Conservation (phyloP, 2,113 vertebrate genomes). For the Mirounga angustirostris region DNA sequence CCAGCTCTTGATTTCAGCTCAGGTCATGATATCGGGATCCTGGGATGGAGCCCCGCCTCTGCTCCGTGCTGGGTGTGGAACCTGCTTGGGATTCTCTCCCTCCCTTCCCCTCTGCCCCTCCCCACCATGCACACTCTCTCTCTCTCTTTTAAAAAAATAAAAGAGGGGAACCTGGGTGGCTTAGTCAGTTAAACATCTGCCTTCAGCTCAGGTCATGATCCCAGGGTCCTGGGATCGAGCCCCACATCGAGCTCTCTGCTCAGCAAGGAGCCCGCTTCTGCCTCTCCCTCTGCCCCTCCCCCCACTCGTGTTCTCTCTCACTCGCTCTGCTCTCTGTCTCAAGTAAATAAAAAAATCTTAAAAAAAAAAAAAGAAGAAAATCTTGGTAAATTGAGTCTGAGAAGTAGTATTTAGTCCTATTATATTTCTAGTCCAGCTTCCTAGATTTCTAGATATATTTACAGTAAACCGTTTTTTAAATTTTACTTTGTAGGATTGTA, state of each 20-base stretch:
- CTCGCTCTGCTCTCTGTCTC: not conserved
- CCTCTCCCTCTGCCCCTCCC: not conserved
- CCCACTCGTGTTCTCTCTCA: not conserved
- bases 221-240: too few species aligned
- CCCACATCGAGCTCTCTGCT: not conserved
- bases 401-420: not conserved
- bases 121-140: too few species aligned
- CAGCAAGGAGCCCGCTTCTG: not conserved
- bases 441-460: not conserved
- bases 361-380: not conserved
- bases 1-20: not conserved
- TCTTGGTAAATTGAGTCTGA: not conserved
- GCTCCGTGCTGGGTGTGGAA: not conserved
- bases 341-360: not conserved
- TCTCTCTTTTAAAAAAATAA: not conserved
- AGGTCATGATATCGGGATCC: not conserved
- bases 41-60: not conserved
- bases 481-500: not conserved
- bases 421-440: not conserved
- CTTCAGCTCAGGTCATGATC: too few species aligned
- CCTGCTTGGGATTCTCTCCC: not conserved
- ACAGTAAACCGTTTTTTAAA: slow-evolving; percentile 1
- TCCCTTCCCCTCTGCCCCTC: not conserved
- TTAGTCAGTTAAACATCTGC: too few species aligned
- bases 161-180: too few species aligned